Conservation (phyloP, 2,113 vertebrate species). For the Mystacornis crossleyi region DNA sequence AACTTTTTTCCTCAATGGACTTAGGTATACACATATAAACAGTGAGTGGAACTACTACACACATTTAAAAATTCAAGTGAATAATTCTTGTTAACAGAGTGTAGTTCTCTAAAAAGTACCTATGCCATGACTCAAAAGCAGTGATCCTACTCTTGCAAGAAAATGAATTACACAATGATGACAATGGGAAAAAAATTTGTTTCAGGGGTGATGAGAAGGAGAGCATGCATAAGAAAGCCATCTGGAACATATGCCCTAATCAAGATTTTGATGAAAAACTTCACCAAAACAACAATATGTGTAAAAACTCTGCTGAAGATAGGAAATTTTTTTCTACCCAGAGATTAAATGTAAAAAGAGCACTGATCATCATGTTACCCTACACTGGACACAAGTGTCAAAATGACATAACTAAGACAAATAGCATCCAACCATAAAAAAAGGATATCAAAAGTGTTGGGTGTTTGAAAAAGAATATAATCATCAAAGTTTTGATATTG, state of each 20-base stretch:
- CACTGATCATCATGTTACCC: not conserved
- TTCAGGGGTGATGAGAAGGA: not conserved
- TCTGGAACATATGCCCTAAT: not conserved
- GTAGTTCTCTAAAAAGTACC: not conserved
- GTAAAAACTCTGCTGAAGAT: not conserved
- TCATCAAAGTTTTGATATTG: not conserved
- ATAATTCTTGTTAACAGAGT: not conserved
- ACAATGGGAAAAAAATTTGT: not conserved
- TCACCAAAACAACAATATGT: fast-evolving
- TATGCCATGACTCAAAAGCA: not conserved
- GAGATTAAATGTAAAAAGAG: not conserved
- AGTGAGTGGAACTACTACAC: not conserved
- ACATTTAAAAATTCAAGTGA: not conserved
- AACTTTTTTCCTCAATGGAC: not conserved
- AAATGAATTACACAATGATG: not conserved
- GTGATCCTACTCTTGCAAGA: not conserved
- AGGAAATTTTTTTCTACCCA: not conserved
- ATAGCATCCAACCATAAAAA: not conserved
- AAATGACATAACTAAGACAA: not conserved
- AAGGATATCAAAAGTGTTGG: not conserved
- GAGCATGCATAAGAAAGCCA: not conserved
- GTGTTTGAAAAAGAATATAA: not conserved
- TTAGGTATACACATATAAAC: not conserved
- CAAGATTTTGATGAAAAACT: not conserved
- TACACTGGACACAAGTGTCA: not conserved